Evolutionary conservation across 2,113 vertebrate species (phyloP).

Genomic region (Osmerus mordax): DNA sequence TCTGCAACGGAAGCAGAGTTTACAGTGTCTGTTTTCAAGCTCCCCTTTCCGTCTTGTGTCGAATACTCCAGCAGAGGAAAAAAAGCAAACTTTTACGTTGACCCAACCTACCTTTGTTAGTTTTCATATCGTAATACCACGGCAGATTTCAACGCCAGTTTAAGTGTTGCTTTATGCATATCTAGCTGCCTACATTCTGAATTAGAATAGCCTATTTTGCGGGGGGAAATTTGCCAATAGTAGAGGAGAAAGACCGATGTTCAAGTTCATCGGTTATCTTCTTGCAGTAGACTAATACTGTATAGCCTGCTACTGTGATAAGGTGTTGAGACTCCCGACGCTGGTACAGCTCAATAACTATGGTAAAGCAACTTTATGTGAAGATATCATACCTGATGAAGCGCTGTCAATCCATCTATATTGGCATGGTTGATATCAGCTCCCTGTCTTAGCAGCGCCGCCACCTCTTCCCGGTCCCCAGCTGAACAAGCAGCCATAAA

Average conservation of each 20-base stretch:
- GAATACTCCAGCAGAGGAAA: not conserved
- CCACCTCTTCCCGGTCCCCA: conserved; percentile 80
- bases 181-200: too few relatives aligned
- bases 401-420: conserved; percentile 79
- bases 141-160: not conserved
- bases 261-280: not conserved
- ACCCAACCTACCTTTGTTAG: not conserved
- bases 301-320: not conserved
- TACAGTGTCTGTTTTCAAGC: not conserved
- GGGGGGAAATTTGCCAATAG: too few relatives aligned
- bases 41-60: not conserved
- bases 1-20: not conserved
- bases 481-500: conserved; percentile 84
- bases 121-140: not conserved
- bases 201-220: too few relatives aligned
- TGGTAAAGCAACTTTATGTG: not conserved
- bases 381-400: conserved; percentile 70
- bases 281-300: not conserved
- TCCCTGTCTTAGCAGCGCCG: conserved; percentile 74
- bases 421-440: conserved; percentile 82
- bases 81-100: conserved; percentile 1
- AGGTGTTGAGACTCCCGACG: not conserved
- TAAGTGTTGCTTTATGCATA: too few relatives aligned
- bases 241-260: too few relatives aligned
- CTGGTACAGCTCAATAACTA: not conserved